phyloP scores from a whole-genome alignment of 1,140 invertebrate species.

The Homarus americanus region DNA sequence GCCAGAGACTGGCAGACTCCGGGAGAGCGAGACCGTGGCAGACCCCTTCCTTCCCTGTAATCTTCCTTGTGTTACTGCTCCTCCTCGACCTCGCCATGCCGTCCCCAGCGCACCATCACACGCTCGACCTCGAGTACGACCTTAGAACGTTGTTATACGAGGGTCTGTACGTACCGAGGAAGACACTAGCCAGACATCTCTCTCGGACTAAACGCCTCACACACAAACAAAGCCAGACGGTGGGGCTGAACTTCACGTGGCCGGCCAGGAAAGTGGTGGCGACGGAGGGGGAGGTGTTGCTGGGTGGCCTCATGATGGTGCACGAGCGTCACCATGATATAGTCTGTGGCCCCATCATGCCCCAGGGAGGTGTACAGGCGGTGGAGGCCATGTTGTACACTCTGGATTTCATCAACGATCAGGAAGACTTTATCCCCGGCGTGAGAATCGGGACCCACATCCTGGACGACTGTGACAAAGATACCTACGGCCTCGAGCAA shows the following conservation, averaged over 20 bases:
- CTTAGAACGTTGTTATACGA: neutral
- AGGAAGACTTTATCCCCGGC: constrained; percentile 84
- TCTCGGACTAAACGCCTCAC: neutral
- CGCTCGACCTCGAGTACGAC: neutral
- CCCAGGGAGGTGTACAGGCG: constrained; percentile 92
- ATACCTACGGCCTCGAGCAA: constrained; percentile 97
- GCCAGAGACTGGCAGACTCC: too few species aligned
- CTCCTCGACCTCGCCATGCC: neutral
- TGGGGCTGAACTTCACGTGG: constrained; percentile 80
- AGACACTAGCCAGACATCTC: neutral
- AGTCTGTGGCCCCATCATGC: constrained; percentile 94
- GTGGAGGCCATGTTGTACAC: constrained; percentile 96
- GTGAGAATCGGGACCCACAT: constrained; percentile 92
- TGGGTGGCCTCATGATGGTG: constrained; percentile 97
- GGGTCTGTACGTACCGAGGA: neutral
- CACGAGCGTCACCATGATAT: constrained; percentile 91
- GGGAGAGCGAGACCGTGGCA: too few species aligned
- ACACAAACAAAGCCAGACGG: neutral
- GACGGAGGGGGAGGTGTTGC: constrained; percentile 89
- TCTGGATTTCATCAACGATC: constrained; percentile 88
- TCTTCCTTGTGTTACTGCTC: too few species aligned
- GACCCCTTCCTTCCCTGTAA: too few species aligned
- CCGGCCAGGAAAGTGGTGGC: constrained; percentile 91
- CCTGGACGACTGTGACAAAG: constrained; percentile 96
- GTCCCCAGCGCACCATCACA: neutral